Base-by-base conservation (phyloP, 2,797 vertebrate species). In the Pseudochaenichthys georgianus region DNA sequence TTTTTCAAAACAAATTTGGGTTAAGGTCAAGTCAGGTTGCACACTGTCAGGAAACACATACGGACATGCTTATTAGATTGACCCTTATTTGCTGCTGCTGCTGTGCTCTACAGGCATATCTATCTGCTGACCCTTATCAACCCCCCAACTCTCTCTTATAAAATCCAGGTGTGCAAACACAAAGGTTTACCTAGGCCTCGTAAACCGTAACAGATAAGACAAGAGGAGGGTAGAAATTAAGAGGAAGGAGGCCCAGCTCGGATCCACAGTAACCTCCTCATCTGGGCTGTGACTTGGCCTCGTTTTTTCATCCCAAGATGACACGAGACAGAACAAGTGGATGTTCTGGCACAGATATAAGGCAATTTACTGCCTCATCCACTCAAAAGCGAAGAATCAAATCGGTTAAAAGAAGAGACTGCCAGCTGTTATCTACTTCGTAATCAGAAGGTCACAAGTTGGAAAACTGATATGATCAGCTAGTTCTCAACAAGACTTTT, bases 141-240 rank as follows among this genome's bases (percentile, higher is more conserved):
- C 61, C 53, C 51, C 13, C 69, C 61, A 60, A 72, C 73, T 71
- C 70, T 86, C 71, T 72, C 73, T 83, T 80, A 89, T 89, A 90
- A 89, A 90, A 87, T 73, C 78, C 91, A 91, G 92, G 87, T 91
- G 90, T 82, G 86, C 88, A 92, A 92, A 94, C 90, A 91, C 64
- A 86, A 78, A 88, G 69, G 89, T 87, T 90, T 91, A 82, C 72
- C 72, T 77, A 72, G 70, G 74, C 60, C 78, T 81, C 87, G 87
- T 92, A 89, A 91, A 90, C 15, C 69, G 89, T 86, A 87, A 80
- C 77, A 85, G 90, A 89, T 88, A 92, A 86, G 73, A 78, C 0
- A 23, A 83, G 46, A 68, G 61, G 45, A 67, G 65, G 63, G 66
- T 34, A 67, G 69, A 61, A 87, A 80, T 76, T 51, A 79, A 75